phyloP scores from a whole-genome alignment of 2,113 vertebrate genomes.

The Oxyura jamaicensis region DNA sequence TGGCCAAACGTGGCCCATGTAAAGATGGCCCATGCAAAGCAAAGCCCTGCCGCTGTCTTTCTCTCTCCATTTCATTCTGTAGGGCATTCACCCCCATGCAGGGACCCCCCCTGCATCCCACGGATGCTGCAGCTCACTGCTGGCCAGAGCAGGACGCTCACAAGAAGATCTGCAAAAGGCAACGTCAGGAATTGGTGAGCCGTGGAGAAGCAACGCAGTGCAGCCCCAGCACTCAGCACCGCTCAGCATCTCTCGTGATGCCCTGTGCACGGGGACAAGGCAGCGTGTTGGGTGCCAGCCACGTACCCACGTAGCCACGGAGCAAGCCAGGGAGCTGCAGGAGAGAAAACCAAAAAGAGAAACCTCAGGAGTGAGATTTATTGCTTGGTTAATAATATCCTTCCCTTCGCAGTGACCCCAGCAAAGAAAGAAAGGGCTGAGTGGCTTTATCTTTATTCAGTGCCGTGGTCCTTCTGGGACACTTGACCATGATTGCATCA shows the following conservation, averaged over 20 bases:
- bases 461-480: conserved; percentile 55
- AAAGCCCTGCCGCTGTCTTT: too few species aligned
- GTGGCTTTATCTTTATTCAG: conserved; percentile 69
- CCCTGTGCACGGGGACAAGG: rapidly evolving
- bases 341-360: neutral
- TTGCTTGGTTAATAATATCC: conserved; percentile 8
- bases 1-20: too few species aligned
- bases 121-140: too few species aligned
- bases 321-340: neutral
- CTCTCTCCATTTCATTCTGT: too few species aligned
- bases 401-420: conserved; percentile 18
- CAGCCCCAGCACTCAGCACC: neutral
- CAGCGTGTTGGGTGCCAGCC: neutral
- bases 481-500: conserved; percentile 72
- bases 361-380: conserved; percentile 51
- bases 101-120: too few species aligned
- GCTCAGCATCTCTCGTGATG: neutral
- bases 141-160: too few species aligned
- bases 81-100: too few species aligned
- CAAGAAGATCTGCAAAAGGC: too few species aligned
- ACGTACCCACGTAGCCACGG: neutral
- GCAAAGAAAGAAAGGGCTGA: neutral
- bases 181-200: too few species aligned
- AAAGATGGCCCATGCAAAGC: too few species aligned
- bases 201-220: neutral